Conservation (phyloP, 2,113 vertebrate genomes). For the Aspidoscelis tigris region DNA sequence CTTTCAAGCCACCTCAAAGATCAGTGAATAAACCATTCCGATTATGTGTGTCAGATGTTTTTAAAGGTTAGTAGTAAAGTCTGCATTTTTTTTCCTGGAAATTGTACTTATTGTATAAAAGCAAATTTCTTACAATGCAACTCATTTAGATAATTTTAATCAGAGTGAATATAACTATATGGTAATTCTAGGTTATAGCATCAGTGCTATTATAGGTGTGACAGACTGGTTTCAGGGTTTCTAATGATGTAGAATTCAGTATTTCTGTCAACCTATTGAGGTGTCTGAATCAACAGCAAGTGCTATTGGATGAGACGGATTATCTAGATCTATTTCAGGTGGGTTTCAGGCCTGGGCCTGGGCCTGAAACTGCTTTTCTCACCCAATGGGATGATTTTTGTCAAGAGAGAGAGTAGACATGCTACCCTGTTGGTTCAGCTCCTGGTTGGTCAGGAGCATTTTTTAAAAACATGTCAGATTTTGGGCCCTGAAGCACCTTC, state of each 20-base stretch:
- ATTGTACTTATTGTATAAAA: not conserved
- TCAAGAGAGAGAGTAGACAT: too few relatives aligned
- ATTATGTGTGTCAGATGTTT: constrained; percentile 94
- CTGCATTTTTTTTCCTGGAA: not conserved
- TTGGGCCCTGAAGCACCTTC: too few relatives aligned
- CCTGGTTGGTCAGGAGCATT: too few relatives aligned
- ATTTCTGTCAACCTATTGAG: not conserved
- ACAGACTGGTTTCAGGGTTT: not conserved
- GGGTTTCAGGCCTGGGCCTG: too few relatives aligned
- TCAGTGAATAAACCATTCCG: constrained; percentile 95
- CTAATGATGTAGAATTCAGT: not conserved
- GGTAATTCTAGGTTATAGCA: not conserved
- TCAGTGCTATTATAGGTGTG: not conserved
- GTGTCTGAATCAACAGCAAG: too few relatives aligned
- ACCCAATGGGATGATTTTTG: too few relatives aligned
- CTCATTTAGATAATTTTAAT: not conserved
- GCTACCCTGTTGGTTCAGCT: too few relatives aligned
- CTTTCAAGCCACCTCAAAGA: constrained; percentile 91
- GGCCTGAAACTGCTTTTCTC: too few relatives aligned
- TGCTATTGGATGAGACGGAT: too few relatives aligned
- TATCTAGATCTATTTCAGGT: too few relatives aligned
- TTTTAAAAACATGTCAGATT: too few relatives aligned
- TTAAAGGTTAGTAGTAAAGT: constrained; percentile 87
- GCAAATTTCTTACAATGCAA: not conserved
- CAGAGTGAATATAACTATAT: not conserved